Conservation (phyloP, 1,140 invertebrate species). For the Acromyrmex heyeri region DNA sequence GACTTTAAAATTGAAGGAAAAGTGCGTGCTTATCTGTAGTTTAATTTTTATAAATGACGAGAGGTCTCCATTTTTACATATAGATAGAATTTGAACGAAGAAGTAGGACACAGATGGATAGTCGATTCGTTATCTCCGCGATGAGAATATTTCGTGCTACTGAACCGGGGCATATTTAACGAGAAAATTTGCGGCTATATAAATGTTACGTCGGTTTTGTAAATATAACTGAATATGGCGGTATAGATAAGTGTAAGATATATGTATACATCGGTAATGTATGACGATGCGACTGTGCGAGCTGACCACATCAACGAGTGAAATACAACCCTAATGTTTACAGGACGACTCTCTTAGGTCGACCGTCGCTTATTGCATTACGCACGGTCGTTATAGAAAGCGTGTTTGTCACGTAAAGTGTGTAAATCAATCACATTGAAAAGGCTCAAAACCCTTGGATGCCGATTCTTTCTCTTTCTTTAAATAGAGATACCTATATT, state of each 20-base stretch:
- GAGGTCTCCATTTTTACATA: neutral
- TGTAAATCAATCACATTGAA: conserved; percentile 6
- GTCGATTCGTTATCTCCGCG: neutral
- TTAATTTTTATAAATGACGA: neutral
- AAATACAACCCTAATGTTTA: conserved; percentile 43
- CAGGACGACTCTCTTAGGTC: neutral
- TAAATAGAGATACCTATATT: neutral
- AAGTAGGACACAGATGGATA: conserved; percentile 9
- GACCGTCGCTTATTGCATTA: conserved; percentile 23
- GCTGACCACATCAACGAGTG: conserved; percentile 31
- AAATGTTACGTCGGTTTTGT: neutral
- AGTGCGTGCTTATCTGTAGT: neutral
- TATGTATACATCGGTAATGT: neutral
- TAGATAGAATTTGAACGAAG: neutral
- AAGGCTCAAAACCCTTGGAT: neutral
- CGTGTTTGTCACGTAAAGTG: neutral
- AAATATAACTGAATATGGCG: neutral
- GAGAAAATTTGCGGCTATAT: neutral
- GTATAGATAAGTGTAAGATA: conserved; percentile 5
- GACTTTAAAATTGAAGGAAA: neutral
- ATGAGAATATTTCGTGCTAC: neutral
- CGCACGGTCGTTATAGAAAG: neutral
- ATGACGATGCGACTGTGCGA: neutral
- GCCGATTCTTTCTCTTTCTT: neutral
- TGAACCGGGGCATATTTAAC: neutral